phyloP scores from a whole-genome alignment of 1,140 invertebrate genomes.

The Conopomorpha cramerella region DNA sequence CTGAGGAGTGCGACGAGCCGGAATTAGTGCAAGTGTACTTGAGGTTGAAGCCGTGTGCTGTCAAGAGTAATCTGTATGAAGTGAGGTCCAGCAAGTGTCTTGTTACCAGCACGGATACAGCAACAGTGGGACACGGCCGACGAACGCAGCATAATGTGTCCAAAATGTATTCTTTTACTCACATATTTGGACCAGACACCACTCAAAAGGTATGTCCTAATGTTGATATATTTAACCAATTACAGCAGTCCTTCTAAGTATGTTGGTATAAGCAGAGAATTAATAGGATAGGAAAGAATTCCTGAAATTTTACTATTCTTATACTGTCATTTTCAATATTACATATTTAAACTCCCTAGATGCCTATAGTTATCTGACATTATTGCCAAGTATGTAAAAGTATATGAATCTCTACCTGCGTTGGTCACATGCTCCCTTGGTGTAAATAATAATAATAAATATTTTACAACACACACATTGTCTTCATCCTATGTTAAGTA shows the following conservation, averaged over 20 bases:
- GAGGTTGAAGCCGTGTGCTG: slow-evolving; percentile 35
- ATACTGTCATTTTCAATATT: slow-evolving; percentile 2
- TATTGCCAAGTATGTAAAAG: too few relatives aligned
- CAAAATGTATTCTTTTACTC: slow-evolving; percentile 47
- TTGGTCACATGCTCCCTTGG: too few relatives aligned
- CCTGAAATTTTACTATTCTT: too few relatives aligned
- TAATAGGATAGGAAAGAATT: too few relatives aligned
- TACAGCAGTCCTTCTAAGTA: too few relatives aligned
- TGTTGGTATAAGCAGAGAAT: too few relatives aligned
- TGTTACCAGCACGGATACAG: slow-evolving; percentile 38
- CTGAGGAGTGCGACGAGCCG: slow-evolving; percentile 22
- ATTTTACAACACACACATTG: too few relatives aligned
- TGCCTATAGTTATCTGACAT: too few relatives aligned
- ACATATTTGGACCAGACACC: slow-evolving; percentile 32
- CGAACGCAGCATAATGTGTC: slow-evolving; percentile 43
- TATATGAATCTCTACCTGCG: too few relatives aligned
- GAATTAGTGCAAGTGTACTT: slow-evolving; percentile 46
- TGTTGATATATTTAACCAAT: too few relatives aligned
- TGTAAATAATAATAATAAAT: too few relatives aligned
- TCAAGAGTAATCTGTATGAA: slow-evolving; percentile 30
- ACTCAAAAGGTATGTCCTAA: slow-evolving; percentile 26
- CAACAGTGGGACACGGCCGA: slow-evolving; percentile 37
- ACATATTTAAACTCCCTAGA: neutral
- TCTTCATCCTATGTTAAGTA: too few relatives aligned
- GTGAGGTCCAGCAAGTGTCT: slow-evolving; percentile 33